A percentile compares a stretch with the other conserved stretches of the same genome.
phyloP scores from a whole-genome alignment of 2,797 vertebrate genomes.

The Coregonus suidteri region DNA sequence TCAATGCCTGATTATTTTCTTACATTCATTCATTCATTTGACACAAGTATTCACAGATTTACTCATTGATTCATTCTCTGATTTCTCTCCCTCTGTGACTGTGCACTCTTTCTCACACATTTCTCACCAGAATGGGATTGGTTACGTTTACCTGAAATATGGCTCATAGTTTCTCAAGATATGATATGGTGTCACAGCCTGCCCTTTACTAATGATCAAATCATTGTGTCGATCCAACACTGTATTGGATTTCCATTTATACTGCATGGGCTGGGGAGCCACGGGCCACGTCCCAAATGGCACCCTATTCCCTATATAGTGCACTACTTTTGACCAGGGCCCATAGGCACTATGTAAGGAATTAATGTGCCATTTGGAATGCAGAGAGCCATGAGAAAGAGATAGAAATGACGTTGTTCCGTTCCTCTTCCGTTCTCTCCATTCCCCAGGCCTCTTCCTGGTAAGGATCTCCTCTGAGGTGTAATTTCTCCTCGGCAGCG shows the following conservation, averaged over 20 bases:
- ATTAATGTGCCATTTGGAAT: not conserved
- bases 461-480: constrained; percentile 44
- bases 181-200: constrained; percentile 13
- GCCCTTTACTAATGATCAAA: constrained; percentile 19
- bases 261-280: not conserved
- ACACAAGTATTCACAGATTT: not conserved
- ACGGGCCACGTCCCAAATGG: not conserved
- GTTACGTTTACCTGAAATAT: not conserved
- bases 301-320: not conserved
- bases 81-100: constrained; percentile 1
- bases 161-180: constrained; percentile 10
- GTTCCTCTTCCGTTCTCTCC: not conserved
- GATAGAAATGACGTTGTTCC: constrained; percentile 21
- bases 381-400: constrained; percentile 9
- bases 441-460: constrained; percentile 14
- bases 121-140: not conserved
- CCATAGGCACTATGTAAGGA: not conserved
- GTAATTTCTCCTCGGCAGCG: constrained; percentile 23
- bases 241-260: constrained; percentile 28
- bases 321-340: not conserved
- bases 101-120: not conserved
- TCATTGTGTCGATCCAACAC: constrained; percentile 11
- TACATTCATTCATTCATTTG: not conserved
- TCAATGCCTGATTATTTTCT: not conserved
- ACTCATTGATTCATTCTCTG: not conserved